phyloP scores from a whole-genome alignment of 1,140 invertebrate species.

The Ceratina calcarata region DNA sequence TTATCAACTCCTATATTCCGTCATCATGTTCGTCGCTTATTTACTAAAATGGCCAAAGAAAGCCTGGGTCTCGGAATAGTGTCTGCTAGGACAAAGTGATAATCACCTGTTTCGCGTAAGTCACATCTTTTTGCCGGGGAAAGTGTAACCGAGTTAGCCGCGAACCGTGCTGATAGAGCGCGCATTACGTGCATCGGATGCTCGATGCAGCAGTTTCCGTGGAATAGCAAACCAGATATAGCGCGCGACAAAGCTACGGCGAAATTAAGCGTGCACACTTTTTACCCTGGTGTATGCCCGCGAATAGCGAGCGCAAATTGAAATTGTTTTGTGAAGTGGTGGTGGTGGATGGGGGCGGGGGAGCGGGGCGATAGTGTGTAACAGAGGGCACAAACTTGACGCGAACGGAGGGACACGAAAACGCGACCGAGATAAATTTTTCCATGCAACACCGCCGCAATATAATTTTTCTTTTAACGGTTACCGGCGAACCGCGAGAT shows the following conservation, averaged over 20 bases:
- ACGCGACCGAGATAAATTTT: constrained; percentile 26
- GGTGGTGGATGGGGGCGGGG: not conserved
- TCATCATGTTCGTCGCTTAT: too few species aligned
- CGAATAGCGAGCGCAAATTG: constrained; percentile 26
- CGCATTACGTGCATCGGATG: constrained; percentile 31
- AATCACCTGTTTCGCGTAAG: constrained; percentile 24
- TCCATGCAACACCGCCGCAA: not conserved
- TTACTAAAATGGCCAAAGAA: too few species aligned
- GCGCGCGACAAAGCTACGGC: not conserved
- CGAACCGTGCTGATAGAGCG: constrained; percentile 13
- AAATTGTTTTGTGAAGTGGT: constrained; percentile 26
- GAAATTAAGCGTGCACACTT: constrained; percentile 48
- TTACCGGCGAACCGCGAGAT: constrained; percentile 23
- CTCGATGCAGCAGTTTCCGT: not conserved
- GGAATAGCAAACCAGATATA: not conserved
- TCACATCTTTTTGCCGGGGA: constrained; percentile 28
- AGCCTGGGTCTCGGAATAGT: not conserved
- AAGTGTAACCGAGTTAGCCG: constrained; percentile 8
- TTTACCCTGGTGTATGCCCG: not conserved
- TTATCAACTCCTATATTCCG: too few species aligned
- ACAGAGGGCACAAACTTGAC: not conserved
- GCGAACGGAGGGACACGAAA: not conserved
- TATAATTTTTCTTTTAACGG: not conserved
- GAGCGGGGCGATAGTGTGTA: not conserved
- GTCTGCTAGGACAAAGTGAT: constrained; percentile 1